A percentile compares a stretch with the other conserved stretches of the same genome.
phyloP scores from a whole-genome alignment of 2,113 vertebrate species.

The Piaya cayana region DNA sequence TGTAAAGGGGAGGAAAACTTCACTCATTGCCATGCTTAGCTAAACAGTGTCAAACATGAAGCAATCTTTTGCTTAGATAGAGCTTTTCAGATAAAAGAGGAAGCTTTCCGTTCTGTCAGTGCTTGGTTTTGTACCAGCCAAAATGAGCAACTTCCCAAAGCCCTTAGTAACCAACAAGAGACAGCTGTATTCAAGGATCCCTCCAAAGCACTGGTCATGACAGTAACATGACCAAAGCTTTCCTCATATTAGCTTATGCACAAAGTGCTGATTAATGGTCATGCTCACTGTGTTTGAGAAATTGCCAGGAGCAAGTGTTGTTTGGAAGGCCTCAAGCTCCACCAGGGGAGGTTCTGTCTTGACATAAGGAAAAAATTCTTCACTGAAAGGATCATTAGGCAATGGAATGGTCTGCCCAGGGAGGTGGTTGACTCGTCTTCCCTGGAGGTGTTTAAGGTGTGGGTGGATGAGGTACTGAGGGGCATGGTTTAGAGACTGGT shows the following conservation, averaged over 20 bases:
- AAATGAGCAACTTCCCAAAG: slow-evolving; percentile 40
- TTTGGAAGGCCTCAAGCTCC: no score
- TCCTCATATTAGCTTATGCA: not conserved
- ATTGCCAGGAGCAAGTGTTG: not conserved
- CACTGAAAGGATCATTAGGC: no score
- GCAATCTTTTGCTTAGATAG: not conserved
- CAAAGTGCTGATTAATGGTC: not conserved
- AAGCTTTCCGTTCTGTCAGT: slow-evolving; percentile 24
- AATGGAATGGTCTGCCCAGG: no score
- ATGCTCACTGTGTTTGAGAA: not conserved
- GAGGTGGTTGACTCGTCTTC: no score
- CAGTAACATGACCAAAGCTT: not conserved
- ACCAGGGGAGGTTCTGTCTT: no score
- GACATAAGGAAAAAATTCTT: no score
- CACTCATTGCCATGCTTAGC: slow-evolving; percentile 31
- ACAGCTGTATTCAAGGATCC: not conserved
- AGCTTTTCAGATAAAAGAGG: slow-evolving; percentile 8
- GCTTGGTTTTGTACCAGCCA: not conserved
- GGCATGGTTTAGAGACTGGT: no score
- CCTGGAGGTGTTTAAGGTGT: no score
- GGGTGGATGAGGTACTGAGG: no score
- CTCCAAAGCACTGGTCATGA: not conserved
- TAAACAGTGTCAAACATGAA: slow-evolving; percentile 19
- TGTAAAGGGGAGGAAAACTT: slow-evolving; percentile 40
- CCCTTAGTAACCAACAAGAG: slow-evolving; percentile 9